phyloP scores from a whole-genome alignment of 1,140 invertebrate genomes.

The Heliothis virescens region DNA sequence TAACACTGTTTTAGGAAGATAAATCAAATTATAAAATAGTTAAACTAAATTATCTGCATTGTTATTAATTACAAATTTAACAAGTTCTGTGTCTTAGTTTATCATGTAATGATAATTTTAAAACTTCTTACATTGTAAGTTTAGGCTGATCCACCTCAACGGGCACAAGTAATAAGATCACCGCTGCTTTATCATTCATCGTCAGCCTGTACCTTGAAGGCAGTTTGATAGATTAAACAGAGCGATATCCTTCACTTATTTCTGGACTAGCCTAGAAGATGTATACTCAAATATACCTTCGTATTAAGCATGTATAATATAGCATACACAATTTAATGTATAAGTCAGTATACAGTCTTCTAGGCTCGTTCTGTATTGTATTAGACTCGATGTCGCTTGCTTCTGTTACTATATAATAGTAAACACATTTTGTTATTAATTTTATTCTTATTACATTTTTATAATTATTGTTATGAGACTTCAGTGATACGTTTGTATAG shows the following conservation, averaged over 20 bases:
- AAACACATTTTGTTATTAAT: constrained; percentile 58
- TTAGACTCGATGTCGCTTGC: constrained; percentile 51
- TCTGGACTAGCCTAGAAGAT: not conserved
- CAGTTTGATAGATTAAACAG: constrained; percentile 37
- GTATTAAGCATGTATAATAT: constrained; percentile 8
- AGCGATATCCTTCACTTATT: constrained; percentile 35
- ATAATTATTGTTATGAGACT: constrained; percentile 54
- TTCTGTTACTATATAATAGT: constrained; percentile 55
- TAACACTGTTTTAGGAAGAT: not conserved
- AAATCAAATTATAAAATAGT: not conserved
- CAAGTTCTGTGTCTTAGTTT: not conserved
- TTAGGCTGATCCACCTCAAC: not conserved
- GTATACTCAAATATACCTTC: constrained; percentile 6
- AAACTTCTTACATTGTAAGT: not conserved
- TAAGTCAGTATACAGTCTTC: not conserved
- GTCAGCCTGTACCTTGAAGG: constrained; percentile 28
- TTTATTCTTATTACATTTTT: constrained; percentile 57
- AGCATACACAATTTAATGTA: constrained; percentile 5
- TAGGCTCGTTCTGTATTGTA: constrained; percentile 28
- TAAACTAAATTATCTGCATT: too few species aligned
- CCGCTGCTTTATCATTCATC: constrained; percentile 20
- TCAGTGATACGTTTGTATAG: constrained; percentile 56
- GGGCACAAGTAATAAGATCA: constrained; percentile 8
- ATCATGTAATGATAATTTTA: not conserved
- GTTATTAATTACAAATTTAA: too few species aligned